Base-by-base conservation (phyloP, 2,888 invertebrate species). In the Sclerodermus sp. region DNA sequence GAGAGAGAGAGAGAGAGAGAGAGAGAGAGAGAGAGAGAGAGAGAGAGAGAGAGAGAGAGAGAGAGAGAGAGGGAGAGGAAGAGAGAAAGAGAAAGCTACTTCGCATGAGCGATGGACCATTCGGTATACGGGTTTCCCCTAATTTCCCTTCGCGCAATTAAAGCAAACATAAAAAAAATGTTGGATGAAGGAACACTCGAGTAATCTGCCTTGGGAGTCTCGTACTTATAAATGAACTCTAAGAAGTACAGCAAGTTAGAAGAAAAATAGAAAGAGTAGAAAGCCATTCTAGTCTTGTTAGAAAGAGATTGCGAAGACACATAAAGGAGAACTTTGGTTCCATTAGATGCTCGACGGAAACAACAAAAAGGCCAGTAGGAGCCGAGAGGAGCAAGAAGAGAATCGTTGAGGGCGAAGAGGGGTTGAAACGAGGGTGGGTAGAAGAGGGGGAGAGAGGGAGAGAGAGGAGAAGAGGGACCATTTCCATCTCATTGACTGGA, bases 371-470 rank as follows among this genome's bases (percentile, higher is more conserved):
- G 14, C 16, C 13, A 41, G 29, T 13, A 32, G 10, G 15, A 31
- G 36, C 16, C 10, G 16, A n/a, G 14, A 15, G n/a, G 36, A 17
- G 47, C n/a, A 32, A 30, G 37, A 46, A 42, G 47, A 30, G 43
- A 23, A 12, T n/a, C 12, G 10, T 13, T 13, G 13, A 13, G 3
- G n/a, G 4, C 4, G 34, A 12, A 12, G 23, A 23, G 23, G 3
- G 23, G 8, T 5, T 23, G 23, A 8, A 23, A 9, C n/a, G 30
- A 17, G 16, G 29, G 39, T n/a, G 30, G 34, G 36, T 18, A 18
- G 41, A n/a, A 31, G 16, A 17, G 18, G 14, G 36, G 14, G 47
- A 16, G 37, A 30, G 37, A 48, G 45, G 48, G 34, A 41, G 17
- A 12, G 13, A 34, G 13, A 4, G 12, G 13, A 4, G 10, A 13